phyloP scores from a whole-genome alignment of 2,888 invertebrate species.

The Lepas anatifera region DNA sequence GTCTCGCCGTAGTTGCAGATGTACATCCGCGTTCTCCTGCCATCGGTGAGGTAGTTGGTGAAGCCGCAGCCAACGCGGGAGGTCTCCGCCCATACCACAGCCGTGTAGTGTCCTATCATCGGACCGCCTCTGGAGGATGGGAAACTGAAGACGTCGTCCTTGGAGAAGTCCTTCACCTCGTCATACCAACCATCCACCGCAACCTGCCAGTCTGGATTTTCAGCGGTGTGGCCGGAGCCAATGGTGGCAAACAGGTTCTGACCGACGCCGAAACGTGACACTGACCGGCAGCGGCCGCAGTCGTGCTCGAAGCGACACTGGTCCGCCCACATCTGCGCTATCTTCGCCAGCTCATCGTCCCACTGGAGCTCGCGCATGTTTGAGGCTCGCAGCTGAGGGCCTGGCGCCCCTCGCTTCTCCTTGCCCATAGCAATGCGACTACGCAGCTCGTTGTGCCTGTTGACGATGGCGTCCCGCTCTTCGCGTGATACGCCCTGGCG shows the following conservation, averaged over 20 bases:
- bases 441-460: constrained; percentile 26
- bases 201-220: constrained; percentile 27
- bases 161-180: constrained; percentile 28
- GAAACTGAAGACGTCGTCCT: constrained; percentile 26
- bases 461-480: constrained; percentile 23
- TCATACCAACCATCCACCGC: constrained; percentile 30
- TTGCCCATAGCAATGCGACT: constrained; percentile 26
- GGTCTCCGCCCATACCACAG: constrained; percentile 82
- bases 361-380: constrained; percentile 29
- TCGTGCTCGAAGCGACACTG: constrained; percentile 29
- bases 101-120: constrained; percentile 34
- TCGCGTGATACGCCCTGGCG: constrained; percentile 18
- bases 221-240: constrained; percentile 27
- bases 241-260: constrained; percentile 29
- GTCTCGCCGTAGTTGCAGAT: constrained; percentile 74
- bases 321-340: constrained; percentile 35
- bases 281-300: neutral
- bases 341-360: constrained; percentile 33
- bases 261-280: constrained; percentile 25
- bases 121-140: constrained; percentile 20
- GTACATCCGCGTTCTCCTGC: constrained; percentile 65
- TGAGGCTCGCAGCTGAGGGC: constrained; percentile 26
- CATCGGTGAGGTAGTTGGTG: constrained; percentile 58
- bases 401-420: constrained; percentile 22
- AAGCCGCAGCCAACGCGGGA: constrained; percentile 76